Conservation (phyloP, 2,113 vertebrate genomes). For the Phylloscopus trochilus region DNA sequence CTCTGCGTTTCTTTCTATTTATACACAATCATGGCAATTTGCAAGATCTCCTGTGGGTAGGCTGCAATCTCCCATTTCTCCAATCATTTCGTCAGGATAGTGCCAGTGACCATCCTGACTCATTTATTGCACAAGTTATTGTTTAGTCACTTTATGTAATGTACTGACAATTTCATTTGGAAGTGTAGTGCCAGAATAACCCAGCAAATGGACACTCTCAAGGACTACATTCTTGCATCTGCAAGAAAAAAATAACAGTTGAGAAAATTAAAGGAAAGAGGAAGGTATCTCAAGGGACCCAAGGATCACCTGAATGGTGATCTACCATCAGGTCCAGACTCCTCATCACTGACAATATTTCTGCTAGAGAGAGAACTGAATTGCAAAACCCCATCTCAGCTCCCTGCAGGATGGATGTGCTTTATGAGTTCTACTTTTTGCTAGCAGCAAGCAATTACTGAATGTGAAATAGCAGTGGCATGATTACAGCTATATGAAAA, state of each 20-base stretch:
- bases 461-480: not conserved
- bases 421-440: not conserved
- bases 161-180: not conserved
- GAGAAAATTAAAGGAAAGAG: not conserved
- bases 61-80: not conserved
- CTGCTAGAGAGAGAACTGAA: not conserved
- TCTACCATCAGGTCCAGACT: not conserved
- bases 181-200: not conserved
- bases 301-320: not conserved
- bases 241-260: not conserved
- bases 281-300: not conserved
- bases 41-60: not conserved
- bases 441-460: not conserved
- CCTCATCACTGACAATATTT: not conserved
- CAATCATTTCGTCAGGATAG: not conserved
- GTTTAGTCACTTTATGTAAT: not conserved
- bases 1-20: constrained; percentile 13
- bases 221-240: not conserved
- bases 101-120: not conserved
- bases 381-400: not conserved
- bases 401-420: not conserved
- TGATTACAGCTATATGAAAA: not conserved
- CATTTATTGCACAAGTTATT: not conserved
- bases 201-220: not conserved
- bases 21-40: not conserved